Evolutionary conservation across 2,797 vertebrate genomes (phyloP).

Genomic region (Acrocephalus scirpaceus): DNA sequence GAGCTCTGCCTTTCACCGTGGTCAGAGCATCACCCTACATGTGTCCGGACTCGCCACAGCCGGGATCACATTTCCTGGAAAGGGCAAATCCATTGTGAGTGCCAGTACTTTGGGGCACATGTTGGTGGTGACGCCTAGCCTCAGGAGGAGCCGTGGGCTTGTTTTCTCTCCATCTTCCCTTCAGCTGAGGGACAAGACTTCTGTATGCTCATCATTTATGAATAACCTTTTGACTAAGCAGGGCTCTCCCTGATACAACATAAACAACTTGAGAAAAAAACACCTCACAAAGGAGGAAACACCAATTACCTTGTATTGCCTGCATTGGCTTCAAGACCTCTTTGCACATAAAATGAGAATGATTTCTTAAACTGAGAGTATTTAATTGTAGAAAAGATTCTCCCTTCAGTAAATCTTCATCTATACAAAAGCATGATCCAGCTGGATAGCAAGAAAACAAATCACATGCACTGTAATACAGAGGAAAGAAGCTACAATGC

Average conservation of each 20-base stretch:
- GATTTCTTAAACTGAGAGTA: neutral
- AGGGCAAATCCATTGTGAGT: neutral
- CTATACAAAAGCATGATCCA: slow-evolving; percentile 22
- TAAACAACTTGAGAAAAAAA: neutral
- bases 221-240: neutral
- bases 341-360: neutral
- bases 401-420: neutral
- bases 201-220: neutral
- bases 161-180: neutral
- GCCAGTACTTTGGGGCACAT: neutral
- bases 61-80: neutral
- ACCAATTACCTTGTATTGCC: neutral
- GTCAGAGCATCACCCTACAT: neutral
- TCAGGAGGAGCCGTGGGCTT: neutral
- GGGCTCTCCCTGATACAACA: neutral
- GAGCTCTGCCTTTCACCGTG: neutral
- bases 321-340: neutral
- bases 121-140: neutral
- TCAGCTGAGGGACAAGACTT: neutral
- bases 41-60: rapidly evolving
- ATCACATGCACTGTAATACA: neutral
- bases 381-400: slow-evolving; percentile 10
- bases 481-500: slow-evolving; percentile 5
- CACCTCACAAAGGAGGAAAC: neutral
- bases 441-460: slow-evolving; percentile 17